Base-by-base conservation (phyloP, 2,113 vertebrate genomes). In the Trichechus manatus region DNA sequence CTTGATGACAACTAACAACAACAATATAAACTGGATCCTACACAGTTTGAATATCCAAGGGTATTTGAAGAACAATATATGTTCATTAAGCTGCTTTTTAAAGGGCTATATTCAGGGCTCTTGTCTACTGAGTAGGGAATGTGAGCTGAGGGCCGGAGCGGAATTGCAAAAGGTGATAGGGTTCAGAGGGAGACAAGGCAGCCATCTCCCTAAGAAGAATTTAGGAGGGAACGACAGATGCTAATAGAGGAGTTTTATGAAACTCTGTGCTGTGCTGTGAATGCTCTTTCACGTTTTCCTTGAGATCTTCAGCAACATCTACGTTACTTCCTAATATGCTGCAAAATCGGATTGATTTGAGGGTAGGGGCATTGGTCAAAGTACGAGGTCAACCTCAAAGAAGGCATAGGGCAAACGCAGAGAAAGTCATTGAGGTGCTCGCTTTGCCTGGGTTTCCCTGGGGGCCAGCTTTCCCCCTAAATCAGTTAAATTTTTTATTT, bases 391-490 rank as follows among this genome's bases (percentile, higher is more conserved):
- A 44, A 39, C 42, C 42, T 68, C 66, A 29, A 33, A 2, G 63
- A 4, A 61, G 79, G 39, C 87, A 13, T 13, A 11, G 74, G 66
- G 10, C 6, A 14, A 33, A 68, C 64, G 59, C 83, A 56, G 39
- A 68, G 33, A 22, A 13, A 11, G 0, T 9, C 80, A 20, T 0
- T 11, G 63, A 50, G 42, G 22, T 1, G 0, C 39, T 23, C 64
- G 1, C 29, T 82, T 36, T 50, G 13, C 61, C 23, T 29, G 33
- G 29, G 39, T 77, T 42, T 91, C 19, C 20, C 10, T 17, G 2
- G 44, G 15, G n/a, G 15, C 64, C 63, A 47, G 42, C 11, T 19
- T 64, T 78, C 47, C n/a, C 61, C 78, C 29, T 10, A 6, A 68
- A 15, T 31, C 0, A 27, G 25, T 80, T 29, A 3, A 2, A 19